phyloP scores from a whole-genome alignment of 2,888 invertebrate species.

The Pammene fasciana region DNA sequence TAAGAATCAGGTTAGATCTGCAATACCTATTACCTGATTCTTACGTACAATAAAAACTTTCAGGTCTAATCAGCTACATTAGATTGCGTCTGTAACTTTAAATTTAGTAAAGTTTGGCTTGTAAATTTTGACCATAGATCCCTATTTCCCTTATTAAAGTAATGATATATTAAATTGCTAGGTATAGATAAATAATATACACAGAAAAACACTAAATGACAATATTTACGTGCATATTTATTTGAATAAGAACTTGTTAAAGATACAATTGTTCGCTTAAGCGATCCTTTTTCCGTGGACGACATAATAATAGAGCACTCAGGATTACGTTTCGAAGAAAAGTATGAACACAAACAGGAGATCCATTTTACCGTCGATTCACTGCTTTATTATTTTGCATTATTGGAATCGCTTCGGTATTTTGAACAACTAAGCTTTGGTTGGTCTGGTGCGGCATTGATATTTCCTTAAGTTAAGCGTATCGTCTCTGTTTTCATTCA shows the following conservation, averaged over 20 bases:
- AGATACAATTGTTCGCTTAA: conserved; percentile 18
- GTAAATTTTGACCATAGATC: too few relatives aligned
- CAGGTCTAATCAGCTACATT: too few relatives aligned
- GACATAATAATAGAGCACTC: conserved; percentile 32
- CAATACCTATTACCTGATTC: too few relatives aligned
- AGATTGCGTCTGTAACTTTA: too few relatives aligned
- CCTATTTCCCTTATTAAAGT: too few relatives aligned
- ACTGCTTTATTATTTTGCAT: conserved; percentile 2
- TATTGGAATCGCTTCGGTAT: conserved; percentile 6
- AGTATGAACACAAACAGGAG: conserved; percentile 15
- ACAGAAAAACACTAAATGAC: background rate
- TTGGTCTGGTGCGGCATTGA: conserved; percentile 1
- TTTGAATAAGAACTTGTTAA: conserved; percentile 7
- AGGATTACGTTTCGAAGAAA: conserved; percentile 19
- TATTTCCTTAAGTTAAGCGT: background rate
- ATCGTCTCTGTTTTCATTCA: too few relatives aligned
- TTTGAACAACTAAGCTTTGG: conserved; percentile 3
- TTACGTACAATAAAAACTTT: too few relatives aligned
- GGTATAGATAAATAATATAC: background rate
- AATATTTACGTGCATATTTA: background rate
- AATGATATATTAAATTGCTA: too few relatives aligned
- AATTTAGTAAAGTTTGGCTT: too few relatives aligned
- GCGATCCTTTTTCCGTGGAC: conserved; percentile 20
- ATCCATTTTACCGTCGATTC: conserved; percentile 10
- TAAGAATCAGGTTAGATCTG: too few relatives aligned